Evolutionary conservation across 1,140 invertebrate genomes (phyloP).

Genomic region (Dendroctonus valens): DNA sequence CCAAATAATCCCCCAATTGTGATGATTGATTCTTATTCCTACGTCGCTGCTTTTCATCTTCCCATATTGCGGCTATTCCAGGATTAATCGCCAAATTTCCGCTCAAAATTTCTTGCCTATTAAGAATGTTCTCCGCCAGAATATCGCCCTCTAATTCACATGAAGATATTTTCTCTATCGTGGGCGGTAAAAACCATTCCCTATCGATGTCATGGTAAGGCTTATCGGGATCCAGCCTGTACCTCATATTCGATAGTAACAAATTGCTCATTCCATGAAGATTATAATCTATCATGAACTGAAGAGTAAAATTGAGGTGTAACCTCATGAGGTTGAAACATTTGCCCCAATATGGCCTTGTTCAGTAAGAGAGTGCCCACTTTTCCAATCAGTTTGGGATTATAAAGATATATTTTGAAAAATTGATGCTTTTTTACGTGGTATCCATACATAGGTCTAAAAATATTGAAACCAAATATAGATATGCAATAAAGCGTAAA

Average conservation of each 20-base stretch:
- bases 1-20: slow-evolving; percentile 42
- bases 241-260: slow-evolving; percentile 68
- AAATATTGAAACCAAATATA: slow-evolving; percentile 16
- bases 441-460: slow-evolving; percentile 95
- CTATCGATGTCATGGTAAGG: slow-evolving; percentile 9
- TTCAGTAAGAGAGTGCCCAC: slow-evolving; percentile 76
- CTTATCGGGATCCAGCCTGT: slow-evolving; percentile 53
- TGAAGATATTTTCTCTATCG: slow-evolving; percentile 50
- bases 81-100: slow-evolving; percentile 71
- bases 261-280: slow-evolving; percentile 95
- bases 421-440: slow-evolving; percentile 80
- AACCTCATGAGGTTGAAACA: slow-evolving; percentile 89
- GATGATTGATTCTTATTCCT: slow-evolving; percentile 50
- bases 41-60: slow-evolving; percentile 81
- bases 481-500: slow-evolving; percentile 9
- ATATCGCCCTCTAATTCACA: slow-evolving; percentile 72
- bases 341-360: slow-evolving; percentile 75
- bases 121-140: slow-evolving; percentile 74
- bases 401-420: slow-evolving; percentile 93
- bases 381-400: slow-evolving; percentile 77
- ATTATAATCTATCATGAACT: slow-evolving; percentile 98
- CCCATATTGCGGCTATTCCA: slow-evolving; percentile 88
- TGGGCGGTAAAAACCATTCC: slow-evolving; percentile 35
- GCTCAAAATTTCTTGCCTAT: slow-evolving; percentile 59
- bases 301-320: slow-evolving; percentile 90